Evolutionary conservation across 2,797 vertebrate species (phyloP).

Genomic region (Peromyscus melanophrys): DNA sequence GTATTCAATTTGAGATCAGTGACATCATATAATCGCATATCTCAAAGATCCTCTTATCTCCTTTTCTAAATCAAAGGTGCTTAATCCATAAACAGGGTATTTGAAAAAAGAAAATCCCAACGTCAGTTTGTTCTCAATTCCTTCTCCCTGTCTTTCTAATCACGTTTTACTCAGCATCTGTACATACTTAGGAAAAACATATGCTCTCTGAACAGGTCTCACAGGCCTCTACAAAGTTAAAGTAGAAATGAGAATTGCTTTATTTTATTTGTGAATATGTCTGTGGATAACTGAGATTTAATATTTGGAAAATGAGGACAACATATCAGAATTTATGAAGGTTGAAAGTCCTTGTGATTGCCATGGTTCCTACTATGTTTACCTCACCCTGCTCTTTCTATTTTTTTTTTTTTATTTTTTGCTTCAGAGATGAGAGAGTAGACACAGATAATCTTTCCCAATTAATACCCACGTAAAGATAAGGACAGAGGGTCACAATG

Average conservation of each 20-base stretch:
- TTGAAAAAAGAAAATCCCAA: constrained; percentile 68
- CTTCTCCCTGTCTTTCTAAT: not conserved
- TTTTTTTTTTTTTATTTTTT: not conserved
- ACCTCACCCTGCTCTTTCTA: not conserved
- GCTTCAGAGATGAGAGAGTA: not conserved
- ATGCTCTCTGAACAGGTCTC: not conserved
- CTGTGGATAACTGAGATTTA: not conserved
- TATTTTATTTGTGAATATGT: not conserved
- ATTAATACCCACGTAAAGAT: not conserved
- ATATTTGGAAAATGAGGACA: constrained; percentile 43
- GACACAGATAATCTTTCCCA: not conserved
- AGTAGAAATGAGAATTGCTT: constrained; percentile 13
- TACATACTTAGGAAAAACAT: constrained; percentile 20
- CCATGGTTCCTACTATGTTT: not conserved
- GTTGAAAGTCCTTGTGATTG: not conserved
- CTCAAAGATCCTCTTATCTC: constrained; percentile 51
- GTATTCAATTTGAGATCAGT: not conserved
- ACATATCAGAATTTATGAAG: not conserved
- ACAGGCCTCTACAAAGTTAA: not conserved
- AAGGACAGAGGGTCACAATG: not conserved
- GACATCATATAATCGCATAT: not conserved
- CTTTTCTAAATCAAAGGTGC: constrained; percentile 39
- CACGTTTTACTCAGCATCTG: not conserved
- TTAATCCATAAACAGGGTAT: constrained; percentile 57
- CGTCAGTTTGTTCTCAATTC: constrained; percentile 17